These are phyloP conservation scores for Himalopsyche anomala DNA, from an alignment of 2,888 invertebrate species.

Conservation along the genomic window DNA sequence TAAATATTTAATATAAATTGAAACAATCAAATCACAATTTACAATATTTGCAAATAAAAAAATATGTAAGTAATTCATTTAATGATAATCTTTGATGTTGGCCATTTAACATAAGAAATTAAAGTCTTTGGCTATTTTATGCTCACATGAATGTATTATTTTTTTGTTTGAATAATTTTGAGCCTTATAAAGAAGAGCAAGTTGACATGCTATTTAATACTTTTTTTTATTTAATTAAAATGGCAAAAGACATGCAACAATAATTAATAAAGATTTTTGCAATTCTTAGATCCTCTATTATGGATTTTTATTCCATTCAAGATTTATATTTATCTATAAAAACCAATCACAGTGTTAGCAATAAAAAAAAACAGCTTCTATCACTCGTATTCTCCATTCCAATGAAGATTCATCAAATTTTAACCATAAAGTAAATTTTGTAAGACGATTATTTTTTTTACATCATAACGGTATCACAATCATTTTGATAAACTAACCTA, in stretches of 20 bases:
- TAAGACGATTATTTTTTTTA: not conserved
- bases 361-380: not conserved
- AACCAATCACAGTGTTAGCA: not conserved
- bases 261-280: not conserved
- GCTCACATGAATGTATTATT: not conserved
- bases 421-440: not conserved
- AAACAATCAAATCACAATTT: too few relatives aligned
- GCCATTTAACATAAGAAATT: not conserved
- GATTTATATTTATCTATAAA: too few relatives aligned
- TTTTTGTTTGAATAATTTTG: not conserved
- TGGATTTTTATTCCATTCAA: too few relatives aligned
- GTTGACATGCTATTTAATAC: not conserved
- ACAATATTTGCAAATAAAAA: too few relatives aligned
- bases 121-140: not conserved
- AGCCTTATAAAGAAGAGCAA: not conserved
- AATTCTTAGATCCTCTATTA: not conserved
- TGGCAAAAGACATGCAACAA: not conserved
- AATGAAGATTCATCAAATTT: too few relatives aligned
- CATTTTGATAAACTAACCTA: conserved; percentile 23
- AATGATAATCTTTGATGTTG: not conserved
- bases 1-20: too few relatives aligned
- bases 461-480: conserved; percentile 18
- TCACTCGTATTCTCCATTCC: not conserved
- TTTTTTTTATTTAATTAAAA: not conserved
- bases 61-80: not conserved